Conservation (phyloP, 2,888 invertebrate species). For the Orthosia incerta region DNA sequence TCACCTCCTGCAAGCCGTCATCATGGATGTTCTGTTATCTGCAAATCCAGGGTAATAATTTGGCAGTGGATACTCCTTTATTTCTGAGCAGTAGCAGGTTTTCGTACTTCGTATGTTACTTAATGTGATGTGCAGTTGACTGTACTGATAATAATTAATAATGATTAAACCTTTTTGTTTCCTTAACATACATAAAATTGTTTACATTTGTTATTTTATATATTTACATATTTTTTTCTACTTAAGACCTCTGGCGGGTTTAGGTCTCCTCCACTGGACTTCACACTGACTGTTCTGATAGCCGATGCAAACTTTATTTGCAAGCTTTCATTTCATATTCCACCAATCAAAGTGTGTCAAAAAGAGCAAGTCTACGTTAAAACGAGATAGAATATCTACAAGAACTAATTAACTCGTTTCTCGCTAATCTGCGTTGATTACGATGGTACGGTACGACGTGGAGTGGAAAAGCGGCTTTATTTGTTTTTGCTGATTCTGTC, state of each 20-base stretch:
- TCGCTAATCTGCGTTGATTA: neutral
- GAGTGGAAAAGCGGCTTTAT: neutral
- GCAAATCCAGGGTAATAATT: neutral
- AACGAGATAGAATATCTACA: conserved; percentile 1
- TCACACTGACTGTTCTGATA: too few species aligned
- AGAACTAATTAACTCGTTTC: conserved; percentile 21
- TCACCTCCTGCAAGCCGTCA: neutral
- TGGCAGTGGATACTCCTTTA: neutral
- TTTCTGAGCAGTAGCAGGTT: neutral
- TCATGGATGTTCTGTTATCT: neutral
- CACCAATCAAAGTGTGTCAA: neutral
- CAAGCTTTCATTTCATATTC: conserved; percentile 8
- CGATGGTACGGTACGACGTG: neutral
- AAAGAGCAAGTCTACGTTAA: neutral
- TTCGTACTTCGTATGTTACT: neutral
- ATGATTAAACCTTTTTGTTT: too few species aligned
- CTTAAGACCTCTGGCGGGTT: too few species aligned
- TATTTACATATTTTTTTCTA: too few species aligned
- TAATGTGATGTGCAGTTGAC: neutral
- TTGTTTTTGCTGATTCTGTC: conserved; percentile 9
- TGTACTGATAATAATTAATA: neutral
- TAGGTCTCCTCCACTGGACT: too few species aligned
- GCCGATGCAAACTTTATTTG: neutral
- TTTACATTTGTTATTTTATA: too few species aligned
- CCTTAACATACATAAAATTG: too few species aligned